A percentile compares a stretch with the other conserved stretches of the same genome.
Conservation (phyloP, 2,888 invertebrate species). For the Drosophila phalerata region DNA sequence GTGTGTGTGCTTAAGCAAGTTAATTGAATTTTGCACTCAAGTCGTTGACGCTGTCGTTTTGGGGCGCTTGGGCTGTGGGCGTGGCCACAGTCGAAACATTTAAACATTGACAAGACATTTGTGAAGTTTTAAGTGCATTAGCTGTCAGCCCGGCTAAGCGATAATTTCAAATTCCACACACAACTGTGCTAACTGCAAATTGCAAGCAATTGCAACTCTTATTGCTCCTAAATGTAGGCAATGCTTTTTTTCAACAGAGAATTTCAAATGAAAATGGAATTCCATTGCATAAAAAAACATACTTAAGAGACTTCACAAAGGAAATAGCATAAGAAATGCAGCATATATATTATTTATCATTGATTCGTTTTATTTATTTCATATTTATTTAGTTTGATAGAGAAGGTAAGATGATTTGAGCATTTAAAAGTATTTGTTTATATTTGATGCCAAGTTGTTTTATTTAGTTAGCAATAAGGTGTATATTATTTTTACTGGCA, state of each 20-base stretch:
- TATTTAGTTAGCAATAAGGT: not conserved
- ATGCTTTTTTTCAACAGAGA: slow-evolving; percentile 12
- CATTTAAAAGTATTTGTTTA: not conserved
- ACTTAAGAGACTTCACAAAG: not conserved
- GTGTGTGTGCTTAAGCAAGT: slow-evolving; percentile 71
- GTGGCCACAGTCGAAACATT: slow-evolving; percentile 64
- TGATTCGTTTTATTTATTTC: not conserved
- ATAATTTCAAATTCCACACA: slow-evolving; percentile 42
- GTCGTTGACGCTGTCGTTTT: slow-evolving; percentile 67
- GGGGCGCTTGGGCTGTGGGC: slow-evolving; percentile 37
- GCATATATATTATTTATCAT: not conserved
- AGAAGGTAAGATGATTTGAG: not conserved
- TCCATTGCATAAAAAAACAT: not conserved
- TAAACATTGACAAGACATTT: slow-evolving; percentile 80
- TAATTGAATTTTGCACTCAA: slow-evolving; percentile 83
- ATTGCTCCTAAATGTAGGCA: slow-evolving; percentile 50
- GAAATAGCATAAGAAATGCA: not conserved
- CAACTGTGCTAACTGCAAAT: slow-evolving; percentile 24
- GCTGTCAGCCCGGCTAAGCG: slow-evolving; percentile 64
- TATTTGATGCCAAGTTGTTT: not conserved
- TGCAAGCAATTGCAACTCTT: slow-evolving; percentile 18
- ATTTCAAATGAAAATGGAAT: not conserved
- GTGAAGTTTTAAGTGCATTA: slow-evolving; percentile 82
- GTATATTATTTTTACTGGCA: too few species aligned
- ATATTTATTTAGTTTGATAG: not conserved